Evolutionary conservation across 2,113 vertebrate species (phyloP).

Genomic region (Psephotus haematonotus): DNA sequence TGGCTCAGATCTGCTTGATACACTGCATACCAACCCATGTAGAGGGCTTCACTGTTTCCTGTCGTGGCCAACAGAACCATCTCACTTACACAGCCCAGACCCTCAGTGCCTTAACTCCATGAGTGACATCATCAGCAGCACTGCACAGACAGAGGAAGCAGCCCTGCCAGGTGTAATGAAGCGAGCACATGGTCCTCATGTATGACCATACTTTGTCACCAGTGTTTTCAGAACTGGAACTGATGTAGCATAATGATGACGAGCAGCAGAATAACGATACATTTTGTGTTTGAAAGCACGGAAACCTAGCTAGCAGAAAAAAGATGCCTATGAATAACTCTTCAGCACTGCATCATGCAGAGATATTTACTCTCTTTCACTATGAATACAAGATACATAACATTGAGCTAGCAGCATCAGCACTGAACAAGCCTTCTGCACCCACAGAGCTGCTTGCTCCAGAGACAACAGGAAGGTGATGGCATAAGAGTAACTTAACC

Average conservation of each 20-base stretch:
- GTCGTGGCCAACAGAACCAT: not conserved
- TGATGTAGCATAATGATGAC: accelerated
- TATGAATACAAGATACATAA: not conserved
- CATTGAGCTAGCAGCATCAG: not conserved
- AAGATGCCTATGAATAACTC: not conserved
- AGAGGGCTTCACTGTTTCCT: not conserved
- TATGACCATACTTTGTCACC: accelerated
- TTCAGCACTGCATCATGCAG: not conserved
- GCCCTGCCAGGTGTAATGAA: not conserved
- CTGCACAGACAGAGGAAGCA: not conserved
- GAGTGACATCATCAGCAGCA: not conserved
- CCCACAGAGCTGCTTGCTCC: not conserved
- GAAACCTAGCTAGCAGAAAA: not conserved
- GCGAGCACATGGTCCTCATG: accelerated
- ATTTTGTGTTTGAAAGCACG: not conserved
- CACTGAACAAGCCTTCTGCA: not conserved
- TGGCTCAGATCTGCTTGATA: not conserved
- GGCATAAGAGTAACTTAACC: not conserved
- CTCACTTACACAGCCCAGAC: not conserved
- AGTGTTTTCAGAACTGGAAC: not conserved
- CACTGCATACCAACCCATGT: not conserved
- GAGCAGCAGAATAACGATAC: not conserved
- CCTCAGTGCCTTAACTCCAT: not conserved
- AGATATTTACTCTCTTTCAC: not conserved
- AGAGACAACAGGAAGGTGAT: not conserved